Evolutionary conservation across 1,140 invertebrate species (phyloP).

Genomic region (Drosophila ananassae): DNA sequence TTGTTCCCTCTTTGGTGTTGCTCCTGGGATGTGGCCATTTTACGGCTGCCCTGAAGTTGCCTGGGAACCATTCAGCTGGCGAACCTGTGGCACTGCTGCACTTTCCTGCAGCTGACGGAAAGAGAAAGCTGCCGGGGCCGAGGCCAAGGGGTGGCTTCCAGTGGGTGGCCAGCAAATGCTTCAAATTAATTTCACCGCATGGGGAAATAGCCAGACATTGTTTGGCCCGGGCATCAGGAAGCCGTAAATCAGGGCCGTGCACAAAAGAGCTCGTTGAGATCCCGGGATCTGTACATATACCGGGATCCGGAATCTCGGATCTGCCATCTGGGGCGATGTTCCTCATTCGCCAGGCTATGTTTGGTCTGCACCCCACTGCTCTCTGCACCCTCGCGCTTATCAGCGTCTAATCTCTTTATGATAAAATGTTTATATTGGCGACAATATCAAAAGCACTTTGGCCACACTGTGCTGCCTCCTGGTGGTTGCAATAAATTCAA

Average conservation of each 20-base stretch:
- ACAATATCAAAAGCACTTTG: constrained; percentile 63
- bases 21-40: constrained; percentile 77
- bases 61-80: constrained; percentile 58
- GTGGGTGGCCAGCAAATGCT: constrained; percentile 55
- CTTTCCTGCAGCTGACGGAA: constrained; percentile 39
- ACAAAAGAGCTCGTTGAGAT: constrained; percentile 22
- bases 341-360: constrained; percentile 36
- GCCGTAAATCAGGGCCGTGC: constrained; percentile 67
- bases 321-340: constrained; percentile 8
- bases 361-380: constrained; percentile 10
- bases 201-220: constrained; percentile 64
- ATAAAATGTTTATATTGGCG: constrained; percentile 80
- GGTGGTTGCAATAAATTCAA: constrained; percentile 73
- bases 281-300: neutral
- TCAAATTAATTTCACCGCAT: constrained; percentile 79
- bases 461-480: constrained; percentile 24
- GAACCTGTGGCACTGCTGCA: constrained; percentile 40
- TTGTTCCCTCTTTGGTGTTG: constrained; percentile 46
- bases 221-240: constrained; percentile 54
- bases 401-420: constrained; percentile 81
- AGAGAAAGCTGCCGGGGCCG: neutral
- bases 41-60: constrained; percentile 67
- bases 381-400: constrained; percentile 50
- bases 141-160: neutral
- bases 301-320: neutral